Evolutionary conservation across 2,113 vertebrate species (phyloP), one percentile per base, ranked within the genome.

Genomic region (Paramisgurnus dabryanus): DNA sequence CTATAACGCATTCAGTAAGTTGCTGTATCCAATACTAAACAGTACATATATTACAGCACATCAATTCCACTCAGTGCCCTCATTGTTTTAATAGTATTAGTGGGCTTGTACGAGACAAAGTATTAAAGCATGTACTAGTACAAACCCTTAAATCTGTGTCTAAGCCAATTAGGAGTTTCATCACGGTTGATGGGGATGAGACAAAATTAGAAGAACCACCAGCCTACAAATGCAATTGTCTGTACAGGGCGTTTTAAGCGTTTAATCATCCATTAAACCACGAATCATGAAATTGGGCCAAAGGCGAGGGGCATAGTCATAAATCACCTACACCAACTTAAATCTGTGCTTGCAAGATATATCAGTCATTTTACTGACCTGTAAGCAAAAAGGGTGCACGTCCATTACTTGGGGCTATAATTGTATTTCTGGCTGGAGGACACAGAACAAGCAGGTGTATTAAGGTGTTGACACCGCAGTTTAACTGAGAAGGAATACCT

Each of bases 101-200:
- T 40, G 50, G 60, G 50, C 67, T 66, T 77, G 34, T 7, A 49
- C 7, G 12, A 40, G 40, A 58, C 43, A 76, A 76, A 40, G 22
- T 39, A 47, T 71, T 77, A 65, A 45, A 49, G 34, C 7, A 60
- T 72, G 40, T 15, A 72, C 78, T 41, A 80, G 41, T 72, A 47
- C 79, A 58, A 53, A 41, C 7, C 27, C 22, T 67, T 40, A 74
- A 74, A 75, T 75, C 71, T 64, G 47, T 47, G 40, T 55, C 53
- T 11, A 79, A 79, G 65, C 65, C 65, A 79, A 75, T 79, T 64
- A 79, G 75, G 69, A 79, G 68, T 18, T 63, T 58, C 81, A 79
- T 69, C 15, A 1, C 5, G 27, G 18, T 68, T 41, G 40, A 79
- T 61, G 45, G 40, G 10, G 63, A 69, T 39, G 55, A 66, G 53